A percentile compares a stretch with the other conserved stretches of the same genome.
These are phyloP conservation scores for Drosophila truncata DNA, from an alignment of 1,140 invertebrate species.

Conservation along the genomic window DNA sequence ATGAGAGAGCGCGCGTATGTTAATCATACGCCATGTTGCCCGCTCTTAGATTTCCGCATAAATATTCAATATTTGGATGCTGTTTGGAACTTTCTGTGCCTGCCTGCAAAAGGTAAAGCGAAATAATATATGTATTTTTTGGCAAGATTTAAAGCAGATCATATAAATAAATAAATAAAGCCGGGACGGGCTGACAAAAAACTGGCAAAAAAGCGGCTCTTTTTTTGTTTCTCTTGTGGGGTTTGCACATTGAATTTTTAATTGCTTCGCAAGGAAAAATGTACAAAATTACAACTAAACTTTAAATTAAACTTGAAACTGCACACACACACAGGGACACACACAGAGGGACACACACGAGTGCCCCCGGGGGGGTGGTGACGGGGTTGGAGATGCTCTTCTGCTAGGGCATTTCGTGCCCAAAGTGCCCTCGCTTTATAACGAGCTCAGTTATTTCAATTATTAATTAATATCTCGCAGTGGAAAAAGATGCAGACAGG, in stretches of 20 bases:
- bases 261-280: conserved; percentile 66
- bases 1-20: conserved; percentile 27
- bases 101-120: conserved; percentile 24
- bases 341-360: not conserved
- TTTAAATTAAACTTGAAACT: conserved; percentile 70
- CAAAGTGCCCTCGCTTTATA: conserved; percentile 52
- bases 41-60: conserved; percentile 1
- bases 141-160: conserved; percentile 25
- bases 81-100: conserved; percentile 7
- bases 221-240: conserved; percentile 1
- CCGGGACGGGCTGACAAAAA: not conserved
- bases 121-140: conserved; percentile 16
- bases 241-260: conserved; percentile 77
- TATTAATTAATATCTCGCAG: conserved; percentile 79
- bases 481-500: conserved; percentile 33
- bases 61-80: conserved; percentile 1
- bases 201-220: not conserved
- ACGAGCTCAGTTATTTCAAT: conserved; percentile 68
- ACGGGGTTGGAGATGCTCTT: not conserved
- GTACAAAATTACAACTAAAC: conserved; percentile 67
- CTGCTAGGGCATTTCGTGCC: conserved; percentile 24
- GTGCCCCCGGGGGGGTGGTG: conserved; percentile 6
- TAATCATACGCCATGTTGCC: conserved; percentile 64
- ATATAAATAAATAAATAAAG: conserved; percentile 36
- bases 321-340: conserved; percentile 30